Evolutionary conservation across 2,113 vertebrate species (phyloP).

Genomic region (Elephantulus edwardii): DNA sequence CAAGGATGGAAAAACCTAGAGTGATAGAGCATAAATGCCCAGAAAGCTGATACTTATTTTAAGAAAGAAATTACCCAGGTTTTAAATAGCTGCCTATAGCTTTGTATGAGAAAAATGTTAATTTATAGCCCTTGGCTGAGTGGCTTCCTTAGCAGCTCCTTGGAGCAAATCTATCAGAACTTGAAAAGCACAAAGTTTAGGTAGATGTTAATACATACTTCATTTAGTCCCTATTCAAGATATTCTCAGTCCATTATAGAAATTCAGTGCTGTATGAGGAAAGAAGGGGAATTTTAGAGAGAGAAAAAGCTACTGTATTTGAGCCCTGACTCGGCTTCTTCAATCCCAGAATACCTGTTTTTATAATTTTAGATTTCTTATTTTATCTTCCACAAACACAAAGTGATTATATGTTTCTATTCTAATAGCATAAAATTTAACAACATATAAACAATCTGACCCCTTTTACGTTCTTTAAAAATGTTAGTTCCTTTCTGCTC

Average conservation of each 20-base stretch:
- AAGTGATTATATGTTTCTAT: background rate
- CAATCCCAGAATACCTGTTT: background rate
- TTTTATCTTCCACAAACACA: slow-evolving; percentile 1
- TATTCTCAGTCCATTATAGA: background rate
- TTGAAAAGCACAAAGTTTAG: slow-evolving; percentile 47
- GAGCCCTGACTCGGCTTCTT: background rate
- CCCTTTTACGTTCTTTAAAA: background rate
- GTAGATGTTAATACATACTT: slow-evolving; percentile 50
- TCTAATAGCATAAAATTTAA: background rate
- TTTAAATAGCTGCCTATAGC: slow-evolving; percentile 63
- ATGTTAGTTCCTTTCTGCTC: background rate
- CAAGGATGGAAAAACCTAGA: slow-evolving; percentile 63
- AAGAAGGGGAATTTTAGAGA: background rate
- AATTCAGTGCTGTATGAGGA: background rate
- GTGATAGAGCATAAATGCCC: slow-evolving; percentile 53
- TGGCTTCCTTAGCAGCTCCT: slow-evolving; percentile 59
- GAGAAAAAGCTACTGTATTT: background rate
- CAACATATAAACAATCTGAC: background rate
- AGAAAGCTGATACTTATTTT: slow-evolving; percentile 53
- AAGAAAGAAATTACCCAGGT: slow-evolving; percentile 41
- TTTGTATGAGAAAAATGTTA: slow-evolving; percentile 33
- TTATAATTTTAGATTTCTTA: background rate
- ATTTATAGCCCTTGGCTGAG: slow-evolving; percentile 59
- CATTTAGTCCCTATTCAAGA: background rate
- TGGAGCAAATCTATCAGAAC: slow-evolving; percentile 56